Percentiles rank a stretch among this genome's conserved stretches.
Evolutionary conservation across 2,113 vertebrate species (phyloP).

Genomic region (Plectropomus leopardus): DNA sequence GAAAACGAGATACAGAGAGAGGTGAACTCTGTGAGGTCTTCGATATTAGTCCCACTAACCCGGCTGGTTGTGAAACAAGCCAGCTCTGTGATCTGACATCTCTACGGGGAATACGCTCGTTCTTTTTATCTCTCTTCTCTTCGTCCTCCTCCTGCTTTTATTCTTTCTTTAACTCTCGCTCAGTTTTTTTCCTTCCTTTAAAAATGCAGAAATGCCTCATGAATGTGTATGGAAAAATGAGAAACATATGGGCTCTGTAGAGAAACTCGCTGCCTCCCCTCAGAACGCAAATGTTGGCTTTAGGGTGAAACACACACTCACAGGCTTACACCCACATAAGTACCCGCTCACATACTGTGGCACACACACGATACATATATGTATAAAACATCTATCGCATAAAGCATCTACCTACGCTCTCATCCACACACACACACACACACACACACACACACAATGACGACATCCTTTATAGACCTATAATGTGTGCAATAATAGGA

Average conservation of each 20-base stretch:
- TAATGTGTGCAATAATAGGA: constrained; percentile 51
- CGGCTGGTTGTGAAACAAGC: constrained; percentile 77
- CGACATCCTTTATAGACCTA: constrained; percentile 55
- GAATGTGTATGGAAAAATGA: constrained; percentile 79
- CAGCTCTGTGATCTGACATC: constrained; percentile 77
- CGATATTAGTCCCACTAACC: constrained; percentile 68
- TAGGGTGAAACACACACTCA: constrained; percentile 70
- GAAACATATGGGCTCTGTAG: constrained; percentile 73
- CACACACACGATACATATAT: neutral
- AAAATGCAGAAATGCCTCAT: constrained; percentile 79
- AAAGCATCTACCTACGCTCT: neutral
- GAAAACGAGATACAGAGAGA: constrained; percentile 38
- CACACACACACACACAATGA: constrained; percentile 11
- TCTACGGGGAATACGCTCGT: constrained; percentile 68
- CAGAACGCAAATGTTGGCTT: constrained; percentile 76
- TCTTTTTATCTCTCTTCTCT: constrained; percentile 69
- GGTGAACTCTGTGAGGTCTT: constrained; percentile 74
- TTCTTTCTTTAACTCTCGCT: constrained; percentile 16
- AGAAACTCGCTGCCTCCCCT: constrained; percentile 60
- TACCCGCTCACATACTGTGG: constrained; percentile 49
- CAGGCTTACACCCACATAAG: constrained; percentile 49
- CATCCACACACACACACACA: neutral
- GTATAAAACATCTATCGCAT: neutral
- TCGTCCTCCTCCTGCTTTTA: constrained; percentile 17
- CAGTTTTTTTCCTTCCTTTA: constrained; percentile 34